Evolutionary conservation across 2,888 invertebrate species (phyloP).

Genomic region (Agonopterix arenella): DNA sequence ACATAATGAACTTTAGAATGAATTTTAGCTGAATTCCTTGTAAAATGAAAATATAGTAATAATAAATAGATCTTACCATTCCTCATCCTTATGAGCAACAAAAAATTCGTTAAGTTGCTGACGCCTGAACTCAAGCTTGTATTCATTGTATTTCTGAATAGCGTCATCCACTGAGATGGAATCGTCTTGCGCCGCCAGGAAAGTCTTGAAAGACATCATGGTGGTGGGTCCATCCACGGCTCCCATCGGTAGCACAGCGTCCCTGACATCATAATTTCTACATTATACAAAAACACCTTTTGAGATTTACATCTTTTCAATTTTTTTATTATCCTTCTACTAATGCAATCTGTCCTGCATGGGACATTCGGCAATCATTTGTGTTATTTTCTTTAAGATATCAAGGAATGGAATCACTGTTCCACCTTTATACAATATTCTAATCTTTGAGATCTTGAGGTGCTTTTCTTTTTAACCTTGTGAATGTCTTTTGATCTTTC

Average conservation of each 20-base stretch:
- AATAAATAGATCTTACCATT: conserved; percentile 88
- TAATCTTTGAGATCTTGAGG: no score
- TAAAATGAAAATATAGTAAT: neutral
- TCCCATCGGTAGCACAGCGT: conserved; percentile 66
- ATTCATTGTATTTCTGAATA: conserved; percentile 97
- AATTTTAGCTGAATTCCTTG: no score
- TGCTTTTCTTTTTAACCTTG: no score
- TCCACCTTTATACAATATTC: no score
- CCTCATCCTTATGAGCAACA: conserved; percentile 99
- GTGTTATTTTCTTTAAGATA: no score
- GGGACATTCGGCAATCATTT: no score
- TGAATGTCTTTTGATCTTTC: no score
- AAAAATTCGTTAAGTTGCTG: conserved; percentile 99
- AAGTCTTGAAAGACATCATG: conserved; percentile 98
- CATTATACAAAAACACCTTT: neutral
- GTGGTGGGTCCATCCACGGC: conserved; percentile 88
- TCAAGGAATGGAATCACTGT: no score
- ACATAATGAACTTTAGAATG: no score
- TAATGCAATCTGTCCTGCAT: no score
- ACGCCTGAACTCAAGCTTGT: conserved; percentile 96
- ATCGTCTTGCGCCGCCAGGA: conserved; percentile 97
- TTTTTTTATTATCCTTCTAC: neutral
- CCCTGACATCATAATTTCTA: conserved; percentile 43
- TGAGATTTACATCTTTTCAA: neutral
- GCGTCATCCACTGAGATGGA: conserved; percentile 98